Evolutionary conservation across 2,797 vertebrate species (phyloP), one percentile per base, ranked within the genome.

Genomic region (Takifugu ocellatus): DNA sequence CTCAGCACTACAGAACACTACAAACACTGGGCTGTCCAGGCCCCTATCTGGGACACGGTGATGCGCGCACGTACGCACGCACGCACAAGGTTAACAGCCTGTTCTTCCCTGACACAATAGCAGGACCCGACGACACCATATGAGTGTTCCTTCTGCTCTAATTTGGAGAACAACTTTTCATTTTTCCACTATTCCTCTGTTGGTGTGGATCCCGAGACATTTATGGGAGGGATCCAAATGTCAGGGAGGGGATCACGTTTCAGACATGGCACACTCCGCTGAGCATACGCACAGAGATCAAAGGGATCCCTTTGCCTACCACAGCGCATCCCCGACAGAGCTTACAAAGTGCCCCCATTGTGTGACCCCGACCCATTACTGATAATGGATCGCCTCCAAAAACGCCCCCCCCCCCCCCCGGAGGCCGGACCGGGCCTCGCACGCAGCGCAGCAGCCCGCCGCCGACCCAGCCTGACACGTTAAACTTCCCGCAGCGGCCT

Each of bases 201-300:
- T 61, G 52, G 63, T 46, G 56, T 65, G 66, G 56, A 67, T 83
- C 74, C 71, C 77, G 45, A 67, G 76, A 81, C 63, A 64, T 75
- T 83, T 75, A 71, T 66, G 64, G 77, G 81, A 79, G 74, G 68
- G 81, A 33, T 21, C 21, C 21, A 82, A 86, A 85, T 77, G 81
- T 89, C 76, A 82, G 59, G 68, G 61, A 78, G 68, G 55, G 74
- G 88, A 88, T 91, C 84, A 36, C 70, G 83, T 94, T 93, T 84
- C 91, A 78, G 81, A 86, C 85, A 75, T 63, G 89, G 90, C 88
- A 91, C 91, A 91, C 88, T 90, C 90, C 60, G 78, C 79, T 86
- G 90, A 92, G 81, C 90, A 88, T 82, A 72, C 61, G 52, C 69
- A 53, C 68, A 25, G 46, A 83, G 90, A 92, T 91, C 90, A 92